These are phyloP conservation scores for Latrodectus geometricus DNA, from an alignment of 1,140 invertebrate species.

Conservation along the genomic window DNA sequence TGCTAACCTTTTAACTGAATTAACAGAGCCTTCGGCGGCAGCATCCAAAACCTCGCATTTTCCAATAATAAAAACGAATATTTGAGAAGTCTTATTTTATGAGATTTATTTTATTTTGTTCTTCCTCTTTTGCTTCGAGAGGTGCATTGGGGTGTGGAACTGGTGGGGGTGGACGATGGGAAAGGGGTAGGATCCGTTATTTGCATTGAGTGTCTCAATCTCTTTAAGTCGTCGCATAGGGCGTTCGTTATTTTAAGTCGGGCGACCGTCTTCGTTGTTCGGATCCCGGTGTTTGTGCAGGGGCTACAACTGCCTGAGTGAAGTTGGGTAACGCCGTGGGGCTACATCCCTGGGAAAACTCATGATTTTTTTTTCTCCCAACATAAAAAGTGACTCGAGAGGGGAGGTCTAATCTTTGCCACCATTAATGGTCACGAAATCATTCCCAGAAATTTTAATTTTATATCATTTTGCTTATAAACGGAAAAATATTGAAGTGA, in stretches of 20 bases:
- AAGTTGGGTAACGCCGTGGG: slow-evolving; percentile 37
- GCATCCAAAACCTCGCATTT: slow-evolving; percentile 14
- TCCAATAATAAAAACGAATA: slow-evolving; percentile 61
- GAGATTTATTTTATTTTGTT: slow-evolving; percentile 22
- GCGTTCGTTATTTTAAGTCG: slow-evolving; percentile 54
- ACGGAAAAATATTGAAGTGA: no score
- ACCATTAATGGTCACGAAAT: no score
- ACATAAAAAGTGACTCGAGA: no score
- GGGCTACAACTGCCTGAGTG: slow-evolving; percentile 18
- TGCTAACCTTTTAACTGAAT: slow-evolving; percentile 60
- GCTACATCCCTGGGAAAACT: slow-evolving; percentile 8
- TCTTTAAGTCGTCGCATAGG: slow-evolving; percentile 54
- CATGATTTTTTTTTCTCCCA: no score
- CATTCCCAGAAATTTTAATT: no score
- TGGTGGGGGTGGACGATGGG: neutral
- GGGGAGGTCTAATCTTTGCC: no score
- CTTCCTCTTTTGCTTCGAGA: neutral
- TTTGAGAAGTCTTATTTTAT: slow-evolving; percentile 49
- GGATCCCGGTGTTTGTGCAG: slow-evolving; percentile 34
- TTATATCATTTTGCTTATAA: no score
- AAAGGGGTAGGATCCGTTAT: slow-evolving; percentile 2
- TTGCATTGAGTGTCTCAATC: slow-evolving; percentile 58
- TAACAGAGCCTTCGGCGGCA: slow-evolving; percentile 22
- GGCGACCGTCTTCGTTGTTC: neutral
- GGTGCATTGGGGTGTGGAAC: neutral